Conservation (phyloP, 2,888 invertebrate genomes). For the Melanophora roralis region DNA sequence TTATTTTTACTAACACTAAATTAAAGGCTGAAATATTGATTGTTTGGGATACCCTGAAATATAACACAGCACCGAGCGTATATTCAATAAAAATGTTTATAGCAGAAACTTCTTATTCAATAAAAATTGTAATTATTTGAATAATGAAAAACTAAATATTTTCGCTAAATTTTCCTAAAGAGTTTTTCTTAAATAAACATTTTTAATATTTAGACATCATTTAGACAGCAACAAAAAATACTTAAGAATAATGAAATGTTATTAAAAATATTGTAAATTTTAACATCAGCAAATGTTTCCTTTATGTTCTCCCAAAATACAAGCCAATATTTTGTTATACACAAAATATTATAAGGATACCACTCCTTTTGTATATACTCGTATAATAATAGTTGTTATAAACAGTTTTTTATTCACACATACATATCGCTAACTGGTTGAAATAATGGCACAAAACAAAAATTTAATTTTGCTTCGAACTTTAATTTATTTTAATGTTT, state of each 20-base stretch:
- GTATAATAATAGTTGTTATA: background rate
- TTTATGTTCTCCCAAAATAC: constrained; percentile 3
- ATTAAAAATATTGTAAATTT: constrained; percentile 16
- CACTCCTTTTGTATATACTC: constrained; percentile 23
- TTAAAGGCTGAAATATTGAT: too few species aligned
- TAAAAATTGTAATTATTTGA: background rate
- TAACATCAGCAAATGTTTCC: constrained; percentile 11
- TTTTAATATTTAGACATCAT: too few species aligned
- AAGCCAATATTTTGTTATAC: constrained; percentile 8
- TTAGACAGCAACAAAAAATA: background rate
- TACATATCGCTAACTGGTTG: too few species aligned
- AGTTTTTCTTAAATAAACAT: too few species aligned
- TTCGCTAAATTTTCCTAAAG: too few species aligned
- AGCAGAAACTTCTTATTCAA: too few species aligned
- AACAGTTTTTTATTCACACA: too few species aligned
- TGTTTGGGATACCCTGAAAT: background rate
- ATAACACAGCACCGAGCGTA: background rate
- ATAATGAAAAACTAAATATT: too few species aligned
- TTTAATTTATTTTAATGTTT: too few species aligned
- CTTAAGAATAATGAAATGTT: constrained; percentile 29
- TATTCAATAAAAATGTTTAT: background rate
- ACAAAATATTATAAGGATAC: background rate
- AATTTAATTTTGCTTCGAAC: too few species aligned
- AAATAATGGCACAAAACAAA: too few species aligned
- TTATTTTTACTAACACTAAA: too few species aligned